Evolutionary conservation across 2,888 invertebrate species (phyloP), one percentile per base, ranked within the genome.

Genomic region (Leistus spinibarbis): DNA sequence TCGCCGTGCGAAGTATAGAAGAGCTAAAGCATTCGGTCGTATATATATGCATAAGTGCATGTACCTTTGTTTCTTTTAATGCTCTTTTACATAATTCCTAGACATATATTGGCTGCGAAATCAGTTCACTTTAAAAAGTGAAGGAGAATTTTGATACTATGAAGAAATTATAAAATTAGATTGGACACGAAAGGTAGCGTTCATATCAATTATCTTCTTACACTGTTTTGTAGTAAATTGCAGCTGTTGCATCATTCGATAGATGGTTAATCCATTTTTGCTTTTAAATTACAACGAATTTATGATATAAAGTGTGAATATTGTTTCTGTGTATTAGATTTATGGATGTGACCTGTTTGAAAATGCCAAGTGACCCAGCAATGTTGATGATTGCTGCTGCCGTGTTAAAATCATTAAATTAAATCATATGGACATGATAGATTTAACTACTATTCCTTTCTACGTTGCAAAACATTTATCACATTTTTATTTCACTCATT

Each of bases 371-470:
- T n/a, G 10, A 57, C 2, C 19, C 7, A 57, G 53, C 53, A 53
- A 17, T 54, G 19, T 60, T 20, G 60, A 60, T 60, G 60, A 60
- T 60, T 60, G 17, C n/a, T 17, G 53, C 70, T 53, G 40, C 70
- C 27, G 69, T 57, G 57, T 24, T 69, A 56, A 57, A 70, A n/a
- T 63, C 71, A 71, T 71, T 65, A 71, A 19, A 62, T 27, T 10
- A 27, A n/a, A n/a, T 7, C 9, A 71, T 54, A 54, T 71, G 3
- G 62, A 63, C 63, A 63, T 22, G 56, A 3, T 57, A 57, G 0
- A 13, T 71, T 9, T 64, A n/a, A n/a, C n/a, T n/a, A n/a, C n/a
- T n/a, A n/a, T n/a, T 7, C 67, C 73, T 67, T 73, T 73, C 73
- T 64, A 73, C 66, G 22, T 73, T 73, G 27, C 60, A 67, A 73